Percentiles rank a stretch among this genome's conserved stretches.
Conservation (phyloP, 1,140 invertebrate species). For the Oryzaephilus surinamensis region DNA sequence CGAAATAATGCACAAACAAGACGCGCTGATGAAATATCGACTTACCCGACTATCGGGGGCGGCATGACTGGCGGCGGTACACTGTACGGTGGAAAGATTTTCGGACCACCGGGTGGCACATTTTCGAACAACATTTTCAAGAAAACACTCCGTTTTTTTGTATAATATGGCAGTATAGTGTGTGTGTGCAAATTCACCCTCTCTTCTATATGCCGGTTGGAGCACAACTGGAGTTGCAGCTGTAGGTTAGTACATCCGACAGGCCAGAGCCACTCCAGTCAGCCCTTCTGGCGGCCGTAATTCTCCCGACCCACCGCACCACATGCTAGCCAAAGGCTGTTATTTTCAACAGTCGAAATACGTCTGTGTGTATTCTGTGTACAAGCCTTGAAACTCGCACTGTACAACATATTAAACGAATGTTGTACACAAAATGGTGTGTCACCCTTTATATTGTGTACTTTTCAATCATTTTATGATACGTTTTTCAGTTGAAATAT, state of each 20-base stretch:
- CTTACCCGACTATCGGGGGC: constrained; percentile 20
- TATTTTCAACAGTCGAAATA: too few species aligned
- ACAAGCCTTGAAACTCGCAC: too few species aligned
- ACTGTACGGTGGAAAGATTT: constrained; percentile 22
- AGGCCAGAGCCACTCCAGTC: too few species aligned
- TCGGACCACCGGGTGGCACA: constrained; percentile 11
- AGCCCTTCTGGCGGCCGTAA: constrained; percentile 6
- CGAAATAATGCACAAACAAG: too few species aligned
- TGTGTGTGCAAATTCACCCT: constrained; percentile 6
- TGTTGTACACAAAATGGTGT: too few species aligned
- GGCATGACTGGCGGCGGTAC: constrained; percentile 25
- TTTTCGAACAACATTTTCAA: constrained; percentile 25
- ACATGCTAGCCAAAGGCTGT: too few species aligned
- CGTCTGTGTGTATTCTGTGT: too few species aligned
- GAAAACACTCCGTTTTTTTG: background rate
- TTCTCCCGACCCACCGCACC: constrained; percentile 22
- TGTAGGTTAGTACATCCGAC: constrained; percentile 1
- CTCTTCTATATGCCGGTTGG: constrained; percentile 2
- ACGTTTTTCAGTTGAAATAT: too few species aligned
- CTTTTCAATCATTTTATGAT: too few species aligned
- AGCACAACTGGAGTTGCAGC: constrained; percentile 8
- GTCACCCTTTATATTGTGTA: too few species aligned
- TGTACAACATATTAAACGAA: too few species aligned
- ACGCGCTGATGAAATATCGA: constrained; percentile 1
- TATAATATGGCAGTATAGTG: constrained; percentile 3